Base-by-base conservation (phyloP, 2,888 invertebrate genomes). In the Dryadula phaetusa region DNA sequence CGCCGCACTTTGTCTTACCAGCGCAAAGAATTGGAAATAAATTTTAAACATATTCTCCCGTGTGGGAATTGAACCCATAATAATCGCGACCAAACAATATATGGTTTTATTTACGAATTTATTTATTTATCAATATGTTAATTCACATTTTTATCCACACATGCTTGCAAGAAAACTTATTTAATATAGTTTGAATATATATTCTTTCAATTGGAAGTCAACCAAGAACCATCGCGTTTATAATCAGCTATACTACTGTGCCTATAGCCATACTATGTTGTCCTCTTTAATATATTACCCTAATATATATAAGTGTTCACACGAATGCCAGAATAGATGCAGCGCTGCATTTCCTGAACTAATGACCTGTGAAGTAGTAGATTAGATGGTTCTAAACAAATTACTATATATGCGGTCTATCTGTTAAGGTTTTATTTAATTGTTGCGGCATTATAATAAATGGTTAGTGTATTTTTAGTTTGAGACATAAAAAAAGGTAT, bases 331-430 rank as follows among this genome's bases (percentile, higher is more conserved):
- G 58, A 64, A 64, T 64, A 64, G 64, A 67, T 67, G 64, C 62
- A 62, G 64, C 64, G 67, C 64, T 70, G 70, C 67, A 64, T 67
- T 70, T 67, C 44, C 70, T 52, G 28, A 56, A 49, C 70, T 71
- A 72, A 71, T 66, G 69, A 71, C 66, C 71, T 68, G 72, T 71
- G 66, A 68, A 70, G 54, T 63, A 62, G 66, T 67, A 67, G 70
- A 72, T 72, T 66, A 66, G 63, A 67, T 54, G 46, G 8, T 52
- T 46, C 56, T 10, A 56, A 64, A 67, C 60, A 53, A 60, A 67
- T 64, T 53, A 22, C 56, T 37, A 60, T 49, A 53, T 44, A 34
- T 34, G 64, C 18, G 44, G 28, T 18, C 44, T 22, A 67, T 63
- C 20, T 42, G 53, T 64, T 62, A 58, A 40, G 42, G 58, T 44